Base-by-base conservation (phyloP, 1,140 invertebrate genomes). In the Penaeus vannamei region DNA sequence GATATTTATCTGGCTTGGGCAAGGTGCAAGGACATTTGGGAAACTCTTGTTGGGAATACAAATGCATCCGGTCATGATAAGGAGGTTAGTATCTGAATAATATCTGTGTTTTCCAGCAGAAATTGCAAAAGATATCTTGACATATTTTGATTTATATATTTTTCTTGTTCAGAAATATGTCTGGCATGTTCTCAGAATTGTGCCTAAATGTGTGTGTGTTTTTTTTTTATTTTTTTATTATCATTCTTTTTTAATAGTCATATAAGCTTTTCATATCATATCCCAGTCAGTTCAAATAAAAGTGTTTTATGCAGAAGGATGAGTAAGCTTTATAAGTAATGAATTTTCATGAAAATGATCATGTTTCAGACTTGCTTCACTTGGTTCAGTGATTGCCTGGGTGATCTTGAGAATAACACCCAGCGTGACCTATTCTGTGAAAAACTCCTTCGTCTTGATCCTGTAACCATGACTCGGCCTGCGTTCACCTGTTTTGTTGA, bases 401-500 rank as follows among this genome's bases (percentile, higher is more conserved):
- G 92, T 81, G 94, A 94, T 91, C 91, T 95, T 72, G 94, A 94
- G 80, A 91, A 92, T 32, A 93, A 94, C 26, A 94, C 94, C 14
- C 93, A 94, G 90, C 92, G 91, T 62, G 92, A 93, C 59, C 91
- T 95, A n/a, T 94, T 94, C 90, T 93, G 93, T 90, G 93, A 94
- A 87, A 93, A 94, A 89, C 91, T 94, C 5, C 91, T 94, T 36
- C 93, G 93, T 77, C 91, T 94, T 17, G 93, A 94, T 88, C 93
- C 94, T 17, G 89, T 92, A 7, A 92, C 92, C 53, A 91, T 94
- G 22, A 93, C 93, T 84, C 92, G 92, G 53, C 93, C 93, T 90
- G 93, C 93, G n/a, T 94, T 94, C 91, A 91, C 92, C 19, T 94
- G 94, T 91, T 94, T 94, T 84, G 94, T 94, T 89, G 93, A 92